Evolutionary conservation across 2,113 vertebrate species (phyloP).

Genomic region (Elgaria multicarinata): DNA sequence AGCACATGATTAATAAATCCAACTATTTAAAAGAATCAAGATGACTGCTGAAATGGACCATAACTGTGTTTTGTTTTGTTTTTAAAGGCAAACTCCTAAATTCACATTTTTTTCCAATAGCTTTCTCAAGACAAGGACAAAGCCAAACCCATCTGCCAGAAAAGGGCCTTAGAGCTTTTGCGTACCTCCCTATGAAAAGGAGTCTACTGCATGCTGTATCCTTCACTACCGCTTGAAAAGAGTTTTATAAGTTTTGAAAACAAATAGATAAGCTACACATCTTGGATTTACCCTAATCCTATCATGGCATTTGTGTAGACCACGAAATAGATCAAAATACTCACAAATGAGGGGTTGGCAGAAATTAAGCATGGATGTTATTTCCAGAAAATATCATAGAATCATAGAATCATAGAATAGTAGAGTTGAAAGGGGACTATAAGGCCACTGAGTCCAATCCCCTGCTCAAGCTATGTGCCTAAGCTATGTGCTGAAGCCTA

Average conservation of each 20-base stretch:
- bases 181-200: not conserved
- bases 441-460: no score
- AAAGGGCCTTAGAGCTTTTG: not conserved
- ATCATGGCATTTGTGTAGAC: not conserved
- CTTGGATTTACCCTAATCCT: not conserved
- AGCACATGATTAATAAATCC: not conserved
- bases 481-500: not conserved
- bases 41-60: not conserved
- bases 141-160: not conserved
- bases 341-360: not conserved
- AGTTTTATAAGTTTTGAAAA: not conserved
- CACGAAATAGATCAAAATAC: not conserved
- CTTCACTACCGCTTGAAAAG: not conserved
- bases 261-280: not conserved
- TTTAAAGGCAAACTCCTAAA: not conserved
- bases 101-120: not conserved
- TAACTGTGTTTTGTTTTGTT: not conserved
- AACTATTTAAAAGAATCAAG: not conserved
- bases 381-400: not conserved
- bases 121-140: not conserved
- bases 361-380: not conserved
- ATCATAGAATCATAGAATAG: no score
- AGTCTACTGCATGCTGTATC: not conserved
- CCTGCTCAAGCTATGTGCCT: no score
- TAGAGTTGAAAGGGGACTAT: no score